Evolutionary conservation across 2,797 vertebrate genomes (phyloP).

Genomic region (Pseudopleuronectes americanus): DNA sequence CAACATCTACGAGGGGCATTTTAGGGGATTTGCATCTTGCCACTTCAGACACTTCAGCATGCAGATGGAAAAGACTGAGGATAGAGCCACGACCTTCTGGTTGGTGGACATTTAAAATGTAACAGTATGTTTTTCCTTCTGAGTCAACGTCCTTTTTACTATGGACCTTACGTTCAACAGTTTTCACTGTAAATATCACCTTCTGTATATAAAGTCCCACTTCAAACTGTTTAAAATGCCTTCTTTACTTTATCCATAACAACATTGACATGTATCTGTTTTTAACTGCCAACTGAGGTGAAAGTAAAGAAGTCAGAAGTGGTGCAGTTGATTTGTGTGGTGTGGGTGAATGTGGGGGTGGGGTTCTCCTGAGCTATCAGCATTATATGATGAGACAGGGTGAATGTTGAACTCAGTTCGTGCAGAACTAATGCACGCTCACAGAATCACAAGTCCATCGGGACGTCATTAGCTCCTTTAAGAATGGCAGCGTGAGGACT

Average conservation of each 20-base stretch:
- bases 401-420: conserved; percentile 53
- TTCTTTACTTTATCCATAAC: background rate
- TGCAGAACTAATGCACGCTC: conserved; percentile 45
- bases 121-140: background rate
- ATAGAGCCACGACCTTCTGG: too few relatives aligned
- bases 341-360: background rate
- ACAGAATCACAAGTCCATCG: conserved; percentile 45
- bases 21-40: too few relatives aligned
- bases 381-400: conserved; percentile 30
- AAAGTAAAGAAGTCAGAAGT: background rate
- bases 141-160: background rate
- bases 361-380: conserved; percentile 21
- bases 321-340: background rate
- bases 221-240: too few relatives aligned
- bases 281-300: background rate
- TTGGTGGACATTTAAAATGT: conserved; percentile 2
- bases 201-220: background rate
- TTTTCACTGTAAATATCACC: background rate
- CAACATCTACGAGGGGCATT: too few relatives aligned
- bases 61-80: too few relatives aligned
- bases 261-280: background rate
- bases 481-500: conserved; percentile 50
- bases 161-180: background rate
- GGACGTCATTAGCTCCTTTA: conserved; percentile 64
- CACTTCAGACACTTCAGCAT: too few relatives aligned